A percentile compares a stretch with the other conserved stretches of the same genome.
Evolutionary conservation across 2,797 vertebrate genomes (phyloP).

Genomic region (Pelodytes ibericus): DNA sequence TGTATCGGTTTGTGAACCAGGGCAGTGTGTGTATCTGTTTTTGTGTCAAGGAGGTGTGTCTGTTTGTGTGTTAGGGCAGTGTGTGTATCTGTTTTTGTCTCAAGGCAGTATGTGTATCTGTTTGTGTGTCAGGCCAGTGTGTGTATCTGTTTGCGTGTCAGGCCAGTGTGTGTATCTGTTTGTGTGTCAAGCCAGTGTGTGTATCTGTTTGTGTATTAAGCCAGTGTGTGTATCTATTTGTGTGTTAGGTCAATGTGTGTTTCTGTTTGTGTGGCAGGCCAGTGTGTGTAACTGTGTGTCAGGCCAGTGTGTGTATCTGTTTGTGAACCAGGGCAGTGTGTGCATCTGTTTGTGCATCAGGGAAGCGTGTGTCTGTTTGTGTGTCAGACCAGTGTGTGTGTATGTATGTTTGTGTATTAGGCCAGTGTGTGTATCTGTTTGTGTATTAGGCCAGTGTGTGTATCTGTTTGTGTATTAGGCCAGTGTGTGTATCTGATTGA

Average conservation of each 20-base stretch:
- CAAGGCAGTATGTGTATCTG: no score
- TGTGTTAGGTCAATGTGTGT: constrained; percentile 53
- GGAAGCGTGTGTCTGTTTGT: background rate
- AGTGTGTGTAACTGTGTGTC: constrained; percentile 8
- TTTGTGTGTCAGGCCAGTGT: no score
- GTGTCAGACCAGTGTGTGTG: background rate
- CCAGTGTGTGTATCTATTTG: background rate
- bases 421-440: background rate
- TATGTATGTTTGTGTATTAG: background rate
- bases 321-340: background rate
- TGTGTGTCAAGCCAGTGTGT: background rate
- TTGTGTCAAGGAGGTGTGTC: no score
- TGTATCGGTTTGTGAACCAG: background rate
- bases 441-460: background rate
- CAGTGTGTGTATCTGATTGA: constrained; percentile 1
- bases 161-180: background rate
- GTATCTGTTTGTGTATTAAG: background rate
- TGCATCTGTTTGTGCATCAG: background rate
- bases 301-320: background rate
- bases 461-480: background rate
- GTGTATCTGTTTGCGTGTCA: constrained; percentile 4
- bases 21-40: no score
- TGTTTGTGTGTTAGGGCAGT: no score
- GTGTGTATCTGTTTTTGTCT: no score
- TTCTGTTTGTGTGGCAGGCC: constrained; percentile 35